Evolutionary conservation across 2,888 invertebrate genomes (phyloP).

Genomic region (Cheilosia pagana): DNA sequence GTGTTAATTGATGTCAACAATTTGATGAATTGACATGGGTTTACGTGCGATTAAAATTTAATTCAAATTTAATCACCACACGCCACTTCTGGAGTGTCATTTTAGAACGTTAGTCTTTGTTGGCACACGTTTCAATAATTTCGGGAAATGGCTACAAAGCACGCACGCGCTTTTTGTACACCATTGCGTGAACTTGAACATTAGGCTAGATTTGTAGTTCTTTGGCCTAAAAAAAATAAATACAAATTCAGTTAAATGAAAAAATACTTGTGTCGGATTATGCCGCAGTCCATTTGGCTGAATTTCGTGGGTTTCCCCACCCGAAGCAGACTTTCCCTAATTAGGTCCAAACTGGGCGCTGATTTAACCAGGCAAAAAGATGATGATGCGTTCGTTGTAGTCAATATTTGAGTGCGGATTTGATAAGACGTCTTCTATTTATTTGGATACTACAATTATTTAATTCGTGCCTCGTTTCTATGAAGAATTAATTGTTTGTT

Average conservation of each 20-base stretch:
- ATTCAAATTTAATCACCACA: slow-evolving; percentile 33
- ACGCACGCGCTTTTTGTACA: not conserved
- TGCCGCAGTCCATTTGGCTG: not conserved
- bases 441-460: not conserved
- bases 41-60: slow-evolving; percentile 16
- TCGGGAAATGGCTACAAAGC: slow-evolving; percentile 1
- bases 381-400: slow-evolving; percentile 7
- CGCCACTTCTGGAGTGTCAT: not conserved
- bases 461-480: not conserved
- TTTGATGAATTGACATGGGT: not conserved
- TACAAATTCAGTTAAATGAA: not conserved
- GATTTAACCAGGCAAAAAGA: slow-evolving; percentile 3
- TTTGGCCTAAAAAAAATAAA: not conserved
- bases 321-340: slow-evolving; percentile 16
- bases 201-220: not conserved
- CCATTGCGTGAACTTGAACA: slow-evolving; percentile 21
- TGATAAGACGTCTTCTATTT: slow-evolving; percentile 26
- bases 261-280: not conserved
- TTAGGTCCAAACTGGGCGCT: not conserved
- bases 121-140: slow-evolving; percentile 10
- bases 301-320: not conserved
- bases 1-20: slow-evolving; percentile 42
- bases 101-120: not conserved
- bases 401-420: slow-evolving; percentile 29
- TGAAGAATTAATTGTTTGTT: too few species aligned